Conservation (phyloP, 2,888 invertebrate species). For the Noctua fimbriata region DNA sequence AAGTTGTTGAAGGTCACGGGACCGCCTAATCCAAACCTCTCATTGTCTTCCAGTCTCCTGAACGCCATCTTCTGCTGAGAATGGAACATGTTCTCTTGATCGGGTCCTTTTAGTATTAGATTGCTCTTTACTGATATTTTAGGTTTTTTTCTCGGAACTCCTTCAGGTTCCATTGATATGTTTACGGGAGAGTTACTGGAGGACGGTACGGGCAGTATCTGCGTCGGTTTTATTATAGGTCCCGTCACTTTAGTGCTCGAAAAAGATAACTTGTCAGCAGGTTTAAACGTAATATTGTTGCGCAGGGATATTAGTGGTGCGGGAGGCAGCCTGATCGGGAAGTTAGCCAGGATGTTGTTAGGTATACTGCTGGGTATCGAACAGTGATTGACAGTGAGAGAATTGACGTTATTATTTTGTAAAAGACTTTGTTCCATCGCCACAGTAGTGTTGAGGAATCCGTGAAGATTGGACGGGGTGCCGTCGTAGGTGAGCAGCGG, state of each 20-base stretch:
- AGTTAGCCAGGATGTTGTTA: constrained; percentile 86
- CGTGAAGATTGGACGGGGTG: constrained; percentile 80
- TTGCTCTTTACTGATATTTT: constrained; percentile 90
- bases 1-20: constrained; percentile 87
- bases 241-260: constrained; percentile 84
- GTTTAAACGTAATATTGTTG: constrained; percentile 84
- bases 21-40: constrained; percentile 83
- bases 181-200: constrained; percentile 85
- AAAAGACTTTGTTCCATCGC: constrained; percentile 81
- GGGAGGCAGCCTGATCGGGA: constrained; percentile 84
- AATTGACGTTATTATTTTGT: constrained; percentile 78
- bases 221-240: constrained; percentile 85
- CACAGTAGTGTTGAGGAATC: constrained; percentile 80
- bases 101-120: constrained; percentile 87
- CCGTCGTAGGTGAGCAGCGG: constrained; percentile 79
- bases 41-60: constrained; percentile 84
- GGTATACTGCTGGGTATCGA: constrained; percentile 76
- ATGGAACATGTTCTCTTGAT: constrained; percentile 88
- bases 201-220: constrained; percentile 85
- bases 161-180: constrained; percentile 78
- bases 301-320: constrained; percentile 79
- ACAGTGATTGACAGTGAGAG: constrained; percentile 79
- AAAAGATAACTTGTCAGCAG: constrained; percentile 83
- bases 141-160: constrained; percentile 85
- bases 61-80: constrained; percentile 89